Evolutionary conservation across 2,888 invertebrate species (phyloP), one percentile per base, ranked within the genome.

Genomic region (Phymatocera aterrima): DNA sequence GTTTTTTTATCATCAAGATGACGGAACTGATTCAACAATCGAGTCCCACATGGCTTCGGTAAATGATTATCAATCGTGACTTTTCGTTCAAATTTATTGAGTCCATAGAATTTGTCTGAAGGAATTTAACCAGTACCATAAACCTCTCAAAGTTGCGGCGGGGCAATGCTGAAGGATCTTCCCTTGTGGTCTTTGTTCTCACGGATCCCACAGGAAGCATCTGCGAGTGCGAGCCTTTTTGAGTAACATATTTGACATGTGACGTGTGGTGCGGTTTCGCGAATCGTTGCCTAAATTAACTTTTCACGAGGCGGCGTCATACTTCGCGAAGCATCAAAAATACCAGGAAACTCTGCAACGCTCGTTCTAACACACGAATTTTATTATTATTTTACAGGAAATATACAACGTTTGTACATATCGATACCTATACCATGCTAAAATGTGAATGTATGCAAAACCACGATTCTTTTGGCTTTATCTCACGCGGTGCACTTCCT

Each of bases 151-250:
- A 37, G 64, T 46, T 68, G n/a, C 28, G 61, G n/a, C 24, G 68
- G 46, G 68, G 5, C 15, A n/a, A 37, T 12, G 24, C 21, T 21
- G 15, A 15, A 37, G n/a, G 68, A 46, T 10, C 51, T 48, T 51
- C 72, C 28, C 34, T 51, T 72, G 2, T 51, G 31, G 51, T 72
- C 72, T 72, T 72, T 72, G 72, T 72, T 72, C 72, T 72, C 72
- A 72, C 72, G 72, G 31, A n/a, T 72, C 72, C 51, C 34, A 72
- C 72, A 48, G 34, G 72, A 72, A 72, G 72, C 72, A 72, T 72
- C 31, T 34, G 70, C 48, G 18, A n/a, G 34, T 34, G 72, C 51
- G 72, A n/a, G 31, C 51, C 18, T 72, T 51, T 51, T 48, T 12
- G 34, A 31, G 70, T 48, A 18, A 43, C 46, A 24, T 46, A 46